These are phyloP conservation scores for Oxyura jamaicensis DNA, from an alignment of 2,113 vertebrate genomes.

Conservation along the genomic window DNA sequence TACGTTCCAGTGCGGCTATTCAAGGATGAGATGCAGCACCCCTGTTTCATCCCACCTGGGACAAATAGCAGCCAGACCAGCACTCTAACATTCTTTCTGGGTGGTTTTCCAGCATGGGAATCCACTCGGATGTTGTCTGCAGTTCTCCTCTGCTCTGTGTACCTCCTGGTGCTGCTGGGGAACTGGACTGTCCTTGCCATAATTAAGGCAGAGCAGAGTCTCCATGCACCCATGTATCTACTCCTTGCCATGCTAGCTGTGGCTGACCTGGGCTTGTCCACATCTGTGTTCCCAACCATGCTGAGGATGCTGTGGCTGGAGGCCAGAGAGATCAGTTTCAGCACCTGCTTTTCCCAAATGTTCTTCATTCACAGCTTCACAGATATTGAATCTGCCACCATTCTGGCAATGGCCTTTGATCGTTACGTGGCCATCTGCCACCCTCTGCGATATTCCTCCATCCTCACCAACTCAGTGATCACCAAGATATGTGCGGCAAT, in stretches of 20 bases:
- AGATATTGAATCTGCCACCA: slow-evolving; percentile 41
- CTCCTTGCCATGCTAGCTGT: slow-evolving; percentile 55
- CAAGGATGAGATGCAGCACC: background rate
- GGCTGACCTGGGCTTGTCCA: slow-evolving; percentile 3
- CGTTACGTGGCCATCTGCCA: slow-evolving; percentile 59
- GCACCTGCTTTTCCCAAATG: slow-evolving; percentile 60
- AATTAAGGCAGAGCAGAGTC: slow-evolving; percentile 17
- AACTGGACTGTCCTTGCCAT: slow-evolving; percentile 35
- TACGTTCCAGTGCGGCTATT: background rate
- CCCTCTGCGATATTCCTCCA: slow-evolving; percentile 35
- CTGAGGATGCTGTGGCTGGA: slow-evolving; percentile 53
- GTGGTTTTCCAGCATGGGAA: slow-evolving; percentile 46
- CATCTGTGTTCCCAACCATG: slow-evolving; percentile 10
- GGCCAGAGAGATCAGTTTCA: slow-evolving; percentile 33
- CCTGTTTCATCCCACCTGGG: background rate
- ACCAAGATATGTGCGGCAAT: background rate
- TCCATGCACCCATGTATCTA: slow-evolving; percentile 55
- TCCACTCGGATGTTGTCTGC: background rate
- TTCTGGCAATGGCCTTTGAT: slow-evolving; percentile 61
- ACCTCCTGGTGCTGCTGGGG: slow-evolving; percentile 41
- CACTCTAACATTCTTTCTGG: slow-evolving; percentile 22
- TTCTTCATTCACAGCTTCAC: slow-evolving; percentile 69
- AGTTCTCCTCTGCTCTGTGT: slow-evolving; percentile 34
- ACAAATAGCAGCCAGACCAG: background rate
- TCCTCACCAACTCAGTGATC: background rate